These are phyloP conservation scores for Sprattus sprattus DNA, from an alignment of 2,113 vertebrate species.

Conservation along the genomic window DNA sequence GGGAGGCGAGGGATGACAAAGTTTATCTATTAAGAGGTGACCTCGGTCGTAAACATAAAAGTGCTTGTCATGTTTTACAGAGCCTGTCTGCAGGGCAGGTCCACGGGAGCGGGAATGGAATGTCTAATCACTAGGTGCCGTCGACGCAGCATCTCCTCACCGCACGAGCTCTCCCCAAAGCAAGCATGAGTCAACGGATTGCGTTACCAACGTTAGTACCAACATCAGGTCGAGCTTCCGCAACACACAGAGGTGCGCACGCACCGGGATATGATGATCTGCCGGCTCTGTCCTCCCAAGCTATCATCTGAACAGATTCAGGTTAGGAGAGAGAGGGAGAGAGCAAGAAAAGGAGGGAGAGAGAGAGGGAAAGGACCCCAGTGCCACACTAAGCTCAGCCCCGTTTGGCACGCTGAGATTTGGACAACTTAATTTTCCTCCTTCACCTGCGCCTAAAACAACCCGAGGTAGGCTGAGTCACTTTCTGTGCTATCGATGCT, in stretches of 20 bases:
- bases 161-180: not conserved
- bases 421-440: not conserved
- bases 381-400: not conserved
- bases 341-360: not conserved
- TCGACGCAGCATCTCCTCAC: conserved; percentile 33
- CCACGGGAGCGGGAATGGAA: conserved; percentile 10
- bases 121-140: conserved; percentile 15
- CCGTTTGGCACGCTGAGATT: not conserved
- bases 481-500: not conserved
- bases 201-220: not conserved
- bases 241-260: not conserved
- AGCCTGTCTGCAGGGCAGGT: not conserved
- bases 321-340: not conserved
- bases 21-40: not conserved
- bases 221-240: not conserved
- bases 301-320: not conserved
- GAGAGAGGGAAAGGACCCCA: not conserved
- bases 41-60: not conserved
- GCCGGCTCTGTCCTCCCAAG: not conserved
- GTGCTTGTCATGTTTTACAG: not conserved
- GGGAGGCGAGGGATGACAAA: not conserved
- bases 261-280: not conserved
- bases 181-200: not conserved
- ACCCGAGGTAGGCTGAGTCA: not conserved
- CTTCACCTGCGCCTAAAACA: not conserved